Conservation (phyloP, 1,140 invertebrate species). For the Bombus confusus region DNA sequence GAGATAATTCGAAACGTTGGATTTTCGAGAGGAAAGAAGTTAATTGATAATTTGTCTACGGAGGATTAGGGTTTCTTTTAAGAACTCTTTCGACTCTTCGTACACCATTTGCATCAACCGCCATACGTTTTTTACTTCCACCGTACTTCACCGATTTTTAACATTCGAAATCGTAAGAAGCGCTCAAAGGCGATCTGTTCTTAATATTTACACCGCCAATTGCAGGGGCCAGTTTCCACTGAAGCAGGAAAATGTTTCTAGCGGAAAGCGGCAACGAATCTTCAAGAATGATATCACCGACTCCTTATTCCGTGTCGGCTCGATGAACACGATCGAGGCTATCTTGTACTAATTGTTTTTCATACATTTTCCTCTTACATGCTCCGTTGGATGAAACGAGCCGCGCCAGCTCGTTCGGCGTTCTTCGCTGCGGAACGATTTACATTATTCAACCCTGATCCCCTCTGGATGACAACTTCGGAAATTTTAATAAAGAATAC, state of each 20-base stretch:
- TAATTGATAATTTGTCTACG: no score
- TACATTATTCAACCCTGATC: not conserved
- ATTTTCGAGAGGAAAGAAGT: no score
- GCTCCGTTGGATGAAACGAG: constrained; percentile 23
- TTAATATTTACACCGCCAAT: no score
- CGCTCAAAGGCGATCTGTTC: no score
- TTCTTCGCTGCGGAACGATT: constrained; percentile 1
- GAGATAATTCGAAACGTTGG: no score
- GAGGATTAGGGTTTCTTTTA: no score
- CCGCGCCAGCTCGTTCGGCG: not conserved
- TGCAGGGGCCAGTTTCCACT: not conserved
- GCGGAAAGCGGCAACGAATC: constrained; percentile 13
- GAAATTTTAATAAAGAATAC: not conserved
- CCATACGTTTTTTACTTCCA: no score
- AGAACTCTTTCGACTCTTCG: no score
- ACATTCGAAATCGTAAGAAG: no score
- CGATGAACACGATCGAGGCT: constrained; percentile 20
- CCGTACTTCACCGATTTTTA: no score
- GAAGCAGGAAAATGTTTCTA: constrained; percentile 11
- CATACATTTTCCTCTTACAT: constrained; percentile 50
- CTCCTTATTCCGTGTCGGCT: not conserved
- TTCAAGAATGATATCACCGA: not conserved
- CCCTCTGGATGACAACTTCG: not conserved
- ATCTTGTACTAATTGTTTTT: constrained; percentile 44
- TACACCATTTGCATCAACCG: no score